phyloP scores from a whole-genome alignment of 2,797 vertebrate genomes.

The Dendrocincla fuliginosa region DNA sequence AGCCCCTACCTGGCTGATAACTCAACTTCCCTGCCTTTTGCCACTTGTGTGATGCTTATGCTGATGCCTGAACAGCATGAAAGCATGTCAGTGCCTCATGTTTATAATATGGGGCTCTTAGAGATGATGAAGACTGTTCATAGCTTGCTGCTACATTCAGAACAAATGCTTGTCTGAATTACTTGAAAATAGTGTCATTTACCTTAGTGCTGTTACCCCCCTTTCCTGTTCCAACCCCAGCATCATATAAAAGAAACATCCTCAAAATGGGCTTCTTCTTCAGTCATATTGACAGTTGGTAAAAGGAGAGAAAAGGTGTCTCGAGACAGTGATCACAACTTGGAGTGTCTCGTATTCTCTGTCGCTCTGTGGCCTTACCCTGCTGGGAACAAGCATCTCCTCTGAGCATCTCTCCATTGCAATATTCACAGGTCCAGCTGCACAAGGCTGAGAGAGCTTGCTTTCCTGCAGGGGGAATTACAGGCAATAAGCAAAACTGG shows the following conservation, averaged over 20 bases:
- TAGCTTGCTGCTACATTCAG: not conserved
- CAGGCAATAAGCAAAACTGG: not conserved
- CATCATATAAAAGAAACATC: not conserved
- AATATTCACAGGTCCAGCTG: not conserved
- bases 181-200: not conserved
- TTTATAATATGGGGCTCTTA: not conserved
- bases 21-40: not conserved
- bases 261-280: not conserved
- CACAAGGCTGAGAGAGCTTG: not conserved
- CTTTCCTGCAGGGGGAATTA: not conserved
- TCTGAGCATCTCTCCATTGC: accelerated
- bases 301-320: not conserved
- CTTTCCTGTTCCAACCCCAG: not conserved
- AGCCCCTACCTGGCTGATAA: not conserved
- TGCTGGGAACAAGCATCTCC: not conserved
- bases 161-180: slow-evolving; percentile 11
- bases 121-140: not conserved
- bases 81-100: not conserved
- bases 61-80: not conserved
- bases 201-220: not conserved
- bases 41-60: not conserved
- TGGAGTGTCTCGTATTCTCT: not conserved
- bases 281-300: not conserved
- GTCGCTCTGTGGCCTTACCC: not conserved
- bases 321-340: not conserved